Conservation (phyloP, 2,888 invertebrate species). For the Cheiracanthium punctorium region DNA sequence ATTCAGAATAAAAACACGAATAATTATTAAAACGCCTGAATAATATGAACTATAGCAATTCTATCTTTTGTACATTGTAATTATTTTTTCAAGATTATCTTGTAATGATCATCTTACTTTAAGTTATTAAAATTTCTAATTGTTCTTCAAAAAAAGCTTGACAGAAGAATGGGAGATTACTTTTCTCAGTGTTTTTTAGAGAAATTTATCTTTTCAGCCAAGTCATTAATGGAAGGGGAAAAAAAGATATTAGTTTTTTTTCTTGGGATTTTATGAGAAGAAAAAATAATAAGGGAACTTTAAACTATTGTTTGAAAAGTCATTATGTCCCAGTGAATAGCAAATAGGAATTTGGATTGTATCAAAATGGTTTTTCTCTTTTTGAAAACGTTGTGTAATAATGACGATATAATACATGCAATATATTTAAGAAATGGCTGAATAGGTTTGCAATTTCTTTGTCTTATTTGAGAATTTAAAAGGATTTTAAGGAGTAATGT, state of each 20-base stretch:
- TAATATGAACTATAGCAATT: neutral
- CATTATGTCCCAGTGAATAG: neutral
- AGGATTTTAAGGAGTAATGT: neutral
- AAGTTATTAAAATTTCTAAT: neutral
- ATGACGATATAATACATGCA: neutral
- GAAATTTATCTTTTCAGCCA: too few relatives aligned
- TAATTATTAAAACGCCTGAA: neutral
- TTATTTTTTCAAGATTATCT: neutral
- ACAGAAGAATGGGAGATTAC: too few relatives aligned
- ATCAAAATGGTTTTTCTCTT: neutral
- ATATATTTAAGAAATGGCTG: neutral
- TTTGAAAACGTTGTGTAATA: neutral
- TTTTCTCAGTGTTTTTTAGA: too few relatives aligned
- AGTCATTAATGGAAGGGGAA: too few relatives aligned
- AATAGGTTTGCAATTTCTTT: neutral
- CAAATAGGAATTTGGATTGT: neutral
- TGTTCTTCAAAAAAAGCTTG: neutral
- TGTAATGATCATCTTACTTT: neutral
- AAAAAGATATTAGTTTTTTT: too few relatives aligned
- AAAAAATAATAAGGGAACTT: neutral
- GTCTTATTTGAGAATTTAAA: neutral
- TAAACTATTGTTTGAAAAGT: neutral
- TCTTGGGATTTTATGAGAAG: neutral
- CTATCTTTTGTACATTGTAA: neutral
- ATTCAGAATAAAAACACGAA: neutral